These are phyloP conservation scores for Eulemur mongoz DNA, from an alignment of 2,797 vertebrate species.

Conservation along the genomic window DNA sequence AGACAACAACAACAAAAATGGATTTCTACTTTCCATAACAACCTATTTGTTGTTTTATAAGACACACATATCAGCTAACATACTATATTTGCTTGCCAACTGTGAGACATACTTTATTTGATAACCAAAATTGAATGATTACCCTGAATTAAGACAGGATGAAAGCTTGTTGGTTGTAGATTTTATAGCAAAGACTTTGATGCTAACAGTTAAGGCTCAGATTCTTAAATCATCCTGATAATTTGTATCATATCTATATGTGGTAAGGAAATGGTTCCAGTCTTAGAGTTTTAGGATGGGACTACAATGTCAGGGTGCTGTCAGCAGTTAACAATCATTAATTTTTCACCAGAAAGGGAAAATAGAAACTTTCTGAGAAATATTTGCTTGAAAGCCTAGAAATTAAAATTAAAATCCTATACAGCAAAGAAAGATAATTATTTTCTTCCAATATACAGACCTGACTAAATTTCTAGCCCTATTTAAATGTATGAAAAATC, in stretches of 20 bases:
- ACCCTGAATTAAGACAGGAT: not conserved
- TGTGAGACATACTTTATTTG: not conserved
- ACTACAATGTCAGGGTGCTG: not conserved
- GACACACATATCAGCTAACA: not conserved
- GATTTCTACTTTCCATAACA: not conserved
- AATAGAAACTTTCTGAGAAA: not conserved
- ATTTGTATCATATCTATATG: not conserved
- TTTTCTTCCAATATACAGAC: not conserved
- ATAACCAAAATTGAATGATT: not conserved
- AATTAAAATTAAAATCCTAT: slow-evolving; percentile 41
- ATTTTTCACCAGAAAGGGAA: not conserved
- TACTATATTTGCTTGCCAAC: not conserved
- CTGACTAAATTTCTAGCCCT: slow-evolving; percentile 33
- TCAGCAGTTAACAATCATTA: not conserved
- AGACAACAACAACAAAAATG: not conserved
- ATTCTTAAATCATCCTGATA: not conserved
- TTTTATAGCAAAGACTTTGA: not conserved
- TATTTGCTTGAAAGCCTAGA: not conserved
- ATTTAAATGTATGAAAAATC: slow-evolving; percentile 29
- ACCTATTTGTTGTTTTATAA: not conserved
- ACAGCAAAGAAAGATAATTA: slow-evolving; percentile 18
- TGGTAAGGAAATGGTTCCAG: not conserved
- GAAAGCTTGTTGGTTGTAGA: not conserved
- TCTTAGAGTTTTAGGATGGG: not conserved
- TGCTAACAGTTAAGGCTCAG: not conserved